These are phyloP conservation scores for Heteronetta atricapilla DNA, from an alignment of 2,113 vertebrate genomes.

Conservation along the genomic window DNA sequence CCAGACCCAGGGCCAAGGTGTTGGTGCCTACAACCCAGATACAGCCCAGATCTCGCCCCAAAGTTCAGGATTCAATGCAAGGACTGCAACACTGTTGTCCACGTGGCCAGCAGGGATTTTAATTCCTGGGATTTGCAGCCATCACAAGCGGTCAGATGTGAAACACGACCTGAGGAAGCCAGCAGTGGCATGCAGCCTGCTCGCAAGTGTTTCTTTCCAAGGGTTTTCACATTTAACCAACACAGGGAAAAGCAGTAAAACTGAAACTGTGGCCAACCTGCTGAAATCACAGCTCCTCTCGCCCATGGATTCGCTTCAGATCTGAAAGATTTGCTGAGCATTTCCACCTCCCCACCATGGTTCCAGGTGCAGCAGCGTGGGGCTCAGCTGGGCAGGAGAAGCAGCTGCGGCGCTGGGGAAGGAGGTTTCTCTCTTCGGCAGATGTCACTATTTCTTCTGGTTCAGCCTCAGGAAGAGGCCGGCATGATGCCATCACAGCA, in stretches of 20 bases:
- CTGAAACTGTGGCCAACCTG: background rate
- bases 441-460: background rate
- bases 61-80: background rate
- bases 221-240: background rate
- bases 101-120: background rate
- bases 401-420: background rate
- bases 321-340: background rate
- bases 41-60: background rate
- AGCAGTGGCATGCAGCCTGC: background rate
- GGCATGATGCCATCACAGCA: rapidly evolving
- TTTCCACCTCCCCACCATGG: background rate
- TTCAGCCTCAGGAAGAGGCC: background rate
- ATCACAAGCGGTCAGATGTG: no score
- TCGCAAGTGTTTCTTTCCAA: background rate
- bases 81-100: background rate
- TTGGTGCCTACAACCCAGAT: background rate
- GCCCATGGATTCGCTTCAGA: background rate
- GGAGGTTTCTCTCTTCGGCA: background rate
- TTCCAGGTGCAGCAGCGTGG: background rate
- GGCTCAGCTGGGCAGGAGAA: background rate
- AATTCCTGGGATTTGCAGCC: background rate
- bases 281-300: background rate
- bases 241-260: background rate
- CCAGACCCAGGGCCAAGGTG: background rate
- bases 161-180: background rate